Base-by-base conservation (phyloP, 1,140 invertebrate species). In the Euura saliciscinereae region DNA sequence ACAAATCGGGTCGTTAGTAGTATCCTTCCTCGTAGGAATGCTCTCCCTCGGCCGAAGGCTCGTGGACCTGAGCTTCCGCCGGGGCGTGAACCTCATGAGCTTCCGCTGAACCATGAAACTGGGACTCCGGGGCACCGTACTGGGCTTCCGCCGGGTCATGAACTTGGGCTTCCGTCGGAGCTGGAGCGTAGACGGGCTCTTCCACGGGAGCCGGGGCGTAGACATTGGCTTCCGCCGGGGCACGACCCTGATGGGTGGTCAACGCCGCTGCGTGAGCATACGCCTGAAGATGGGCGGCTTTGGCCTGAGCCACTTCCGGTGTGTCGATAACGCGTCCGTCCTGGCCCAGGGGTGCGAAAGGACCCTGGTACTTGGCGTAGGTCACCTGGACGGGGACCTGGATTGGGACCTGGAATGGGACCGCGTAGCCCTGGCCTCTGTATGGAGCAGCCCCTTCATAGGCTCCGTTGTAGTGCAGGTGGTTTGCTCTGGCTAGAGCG, bases 281-380 rank as follows among this genome's bases (percentile, higher is more conserved):
- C 4, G 84, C 81, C 65, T 79, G 80, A 73, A 85, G 76, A 75
- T 87, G 84, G 5, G 82, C 80, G 43, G 80, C 79, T 69, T 82
- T 82, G 43, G 83, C 84, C 8, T 79, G 80, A 8, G 81, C 78
- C 6, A 88, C 87, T 80, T 88, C 88, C 13, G 81, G 81, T 5
- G 88, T 87, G 71, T 88, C 87, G 5, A 86, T 46, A 43, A 79
- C 80, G 0, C 74, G 74, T 3, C 79, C 78, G 46, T 83, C 77
- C 3, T 75, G 72, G 2, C 74, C 77, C 8, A 80, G 65, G 2
- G 79, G 80, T 4, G 79, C 80, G 2, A 74, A 13, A n/a, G 78
- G 77, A 3, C 80, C 80, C 43, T 69, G 73, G 64, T 81, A 82
- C 28, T 28, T 28, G 28, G 28, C 1, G 65, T n/a, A 43, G 43